These are phyloP conservation scores for Cancer borealis DNA, from an alignment of 2,888 invertebrate genomes.

Conservation along the genomic window DNA sequence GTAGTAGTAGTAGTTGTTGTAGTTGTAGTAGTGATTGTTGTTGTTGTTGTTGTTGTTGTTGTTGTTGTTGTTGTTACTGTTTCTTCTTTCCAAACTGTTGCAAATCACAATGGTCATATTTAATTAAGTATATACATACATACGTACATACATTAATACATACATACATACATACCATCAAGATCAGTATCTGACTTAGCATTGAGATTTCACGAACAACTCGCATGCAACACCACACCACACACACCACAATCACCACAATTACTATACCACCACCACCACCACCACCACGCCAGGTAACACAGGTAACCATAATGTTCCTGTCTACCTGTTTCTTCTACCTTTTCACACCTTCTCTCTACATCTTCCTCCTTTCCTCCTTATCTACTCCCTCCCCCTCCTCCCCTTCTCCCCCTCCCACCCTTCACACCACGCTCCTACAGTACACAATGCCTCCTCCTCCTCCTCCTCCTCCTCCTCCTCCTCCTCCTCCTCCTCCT, in stretches of 20 bases:
- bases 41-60: too few species aligned
- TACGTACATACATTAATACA: too few species aligned
- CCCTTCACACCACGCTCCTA: background rate
- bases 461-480: slow-evolving; percentile 14
- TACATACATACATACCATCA: background rate
- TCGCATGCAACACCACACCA: background rate
- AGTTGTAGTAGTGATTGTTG: too few species aligned
- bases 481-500: slow-evolving; percentile 23
- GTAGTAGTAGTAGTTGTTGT: too few species aligned
- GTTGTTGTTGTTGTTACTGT: too few species aligned
- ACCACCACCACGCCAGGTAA: background rate
- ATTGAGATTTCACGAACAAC: background rate
- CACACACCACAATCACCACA: background rate
- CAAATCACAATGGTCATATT: too few species aligned
- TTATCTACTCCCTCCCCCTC: background rate
- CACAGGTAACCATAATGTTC: background rate
- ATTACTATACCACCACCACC: background rate
- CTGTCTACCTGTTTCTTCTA: too few species aligned
- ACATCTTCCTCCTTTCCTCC: background rate
- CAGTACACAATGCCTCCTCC: background rate
- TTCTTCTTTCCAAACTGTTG: too few species aligned
- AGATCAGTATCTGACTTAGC: background rate
- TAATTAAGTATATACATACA: too few species aligned
- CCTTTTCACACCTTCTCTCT: background rate
- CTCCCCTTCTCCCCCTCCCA: background rate